Percentiles rank a stretch among this genome's conserved stretches.
phyloP scores from a whole-genome alignment of 2,797 vertebrate genomes.

The Muraenolepis orangiensis region DNA sequence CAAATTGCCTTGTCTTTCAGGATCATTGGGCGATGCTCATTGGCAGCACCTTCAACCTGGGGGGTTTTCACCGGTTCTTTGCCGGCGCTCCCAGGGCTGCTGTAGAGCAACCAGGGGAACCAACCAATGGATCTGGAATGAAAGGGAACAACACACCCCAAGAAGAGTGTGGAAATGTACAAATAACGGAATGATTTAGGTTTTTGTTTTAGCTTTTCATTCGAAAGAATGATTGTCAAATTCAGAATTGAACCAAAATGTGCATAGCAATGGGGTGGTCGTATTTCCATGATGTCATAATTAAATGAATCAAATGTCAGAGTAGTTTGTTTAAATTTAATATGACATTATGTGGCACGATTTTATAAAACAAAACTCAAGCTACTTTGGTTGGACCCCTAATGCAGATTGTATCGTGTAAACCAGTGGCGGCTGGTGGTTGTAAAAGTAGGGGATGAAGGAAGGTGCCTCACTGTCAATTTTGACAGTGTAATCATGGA shows the following conservation, averaged over 20 bases:
- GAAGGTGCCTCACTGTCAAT: too few relatives aligned
- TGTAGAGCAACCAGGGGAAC: slow-evolving; percentile 47
- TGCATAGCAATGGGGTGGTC: background rate
- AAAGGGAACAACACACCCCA: background rate
- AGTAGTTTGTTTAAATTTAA: background rate
- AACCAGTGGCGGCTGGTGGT: too few relatives aligned
- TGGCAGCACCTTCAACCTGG: slow-evolving; percentile 54
- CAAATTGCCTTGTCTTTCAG: slow-evolving; percentile 80
- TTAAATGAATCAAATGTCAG: background rate
- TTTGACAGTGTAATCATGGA: too few relatives aligned
- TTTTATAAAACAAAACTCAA: background rate
- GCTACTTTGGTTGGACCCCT: too few relatives aligned
- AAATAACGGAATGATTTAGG: background rate
- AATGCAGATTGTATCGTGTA: too few relatives aligned
- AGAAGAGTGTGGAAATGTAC: background rate
- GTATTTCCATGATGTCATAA: background rate
- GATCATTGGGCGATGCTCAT: slow-evolving; percentile 70
- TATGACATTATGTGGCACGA: background rate
- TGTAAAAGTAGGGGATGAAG: too few relatives aligned
- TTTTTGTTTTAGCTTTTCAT: background rate
- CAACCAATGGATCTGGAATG: slow-evolving; percentile 48
- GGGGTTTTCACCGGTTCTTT: slow-evolving; percentile 39
- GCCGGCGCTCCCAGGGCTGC: slow-evolving; percentile 36
- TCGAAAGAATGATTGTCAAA: background rate
- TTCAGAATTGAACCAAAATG: background rate